Conservation (phyloP, 2,797 vertebrate genomes). For the Myotis myotis region DNA sequence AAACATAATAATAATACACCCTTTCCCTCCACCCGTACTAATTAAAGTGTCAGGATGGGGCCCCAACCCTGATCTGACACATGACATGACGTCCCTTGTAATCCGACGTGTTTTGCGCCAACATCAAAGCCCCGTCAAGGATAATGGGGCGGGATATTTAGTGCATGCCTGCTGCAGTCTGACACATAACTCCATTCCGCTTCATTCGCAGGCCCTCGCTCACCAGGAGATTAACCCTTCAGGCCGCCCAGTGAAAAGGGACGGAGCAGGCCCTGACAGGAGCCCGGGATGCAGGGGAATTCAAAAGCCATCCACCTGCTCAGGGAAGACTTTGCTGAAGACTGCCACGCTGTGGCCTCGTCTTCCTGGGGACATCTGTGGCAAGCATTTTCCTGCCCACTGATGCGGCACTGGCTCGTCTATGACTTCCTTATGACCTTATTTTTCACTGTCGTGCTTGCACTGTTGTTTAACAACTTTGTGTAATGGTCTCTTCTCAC, state of each 20-base stretch:
- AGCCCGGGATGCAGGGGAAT: not conserved
- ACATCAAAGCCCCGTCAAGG: slow-evolving; percentile 69
- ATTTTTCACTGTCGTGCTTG: not conserved
- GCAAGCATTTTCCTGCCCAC: not conserved
- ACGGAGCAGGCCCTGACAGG: slow-evolving; percentile 15
- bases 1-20: slow-evolving; percentile 64
- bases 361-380: not conserved
- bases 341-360: rapidly evolving
- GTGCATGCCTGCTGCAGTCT: not conserved
- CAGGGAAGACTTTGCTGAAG: not conserved
- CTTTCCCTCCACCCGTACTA: slow-evolving; percentile 8
- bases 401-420: slow-evolving; percentile 22
- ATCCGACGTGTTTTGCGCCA: not conserved
- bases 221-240: slow-evolving; percentile 33
- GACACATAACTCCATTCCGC: slow-evolving; percentile 54
- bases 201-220: slow-evolving; percentile 53
- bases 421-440: slow-evolving; percentile 27
- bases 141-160: slow-evolving; percentile 22
- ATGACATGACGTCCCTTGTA: slow-evolving; percentile 45
- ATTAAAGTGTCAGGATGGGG: slow-evolving; percentile 71
- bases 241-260: not conserved
- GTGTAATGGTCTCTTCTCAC: not conserved
- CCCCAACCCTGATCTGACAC: slow-evolving; percentile 53
- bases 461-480: slow-evolving; percentile 27
- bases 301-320: slow-evolving; percentile 46